These are phyloP conservation scores for Pammene aurita DNA, from an alignment of 2,888 invertebrate species.

Conservation along the genomic window DNA sequence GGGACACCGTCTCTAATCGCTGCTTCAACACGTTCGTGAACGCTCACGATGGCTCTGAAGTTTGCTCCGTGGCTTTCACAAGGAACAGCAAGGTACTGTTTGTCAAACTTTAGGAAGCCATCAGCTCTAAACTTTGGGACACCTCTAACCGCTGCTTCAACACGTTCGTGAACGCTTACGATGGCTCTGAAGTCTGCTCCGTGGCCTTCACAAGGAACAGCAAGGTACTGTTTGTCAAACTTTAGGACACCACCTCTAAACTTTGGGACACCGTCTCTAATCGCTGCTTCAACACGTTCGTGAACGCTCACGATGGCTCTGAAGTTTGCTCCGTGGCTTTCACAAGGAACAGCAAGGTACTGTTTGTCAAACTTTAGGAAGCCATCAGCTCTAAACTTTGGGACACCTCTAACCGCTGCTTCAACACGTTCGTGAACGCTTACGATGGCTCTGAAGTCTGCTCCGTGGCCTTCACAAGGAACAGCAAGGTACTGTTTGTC, in stretches of 20 bases:
- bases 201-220: slow-evolving; percentile 54
- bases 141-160: slow-evolving; percentile 89
- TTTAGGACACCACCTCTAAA: slow-evolving; percentile 72
- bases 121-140: no score
- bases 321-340: slow-evolving; percentile 91
- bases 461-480: slow-evolving; percentile 79
- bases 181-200: slow-evolving; percentile 96
- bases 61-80: slow-evolving; percentile 87
- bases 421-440: slow-evolving; percentile 96
- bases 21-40: slow-evolving; percentile 96
- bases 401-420: slow-evolving; percentile 97
- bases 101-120: background rate
- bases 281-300: slow-evolving; percentile 96
- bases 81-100: slow-evolving; percentile 6
- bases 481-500: slow-evolving; percentile 1
- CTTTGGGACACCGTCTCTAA: slow-evolving; percentile 98
- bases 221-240: background rate
- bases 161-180: slow-evolving; percentile 96
- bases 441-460: slow-evolving; percentile 98
- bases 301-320: slow-evolving; percentile 96
- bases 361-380: background rate
- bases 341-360: slow-evolving; percentile 8
- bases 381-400: slow-evolving; percentile 88
- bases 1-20: slow-evolving; percentile 97
- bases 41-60: slow-evolving; percentile 97